Evolutionary conservation across 2,888 invertebrate genomes (phyloP).

Genomic region (Cephus spinipes): DNA sequence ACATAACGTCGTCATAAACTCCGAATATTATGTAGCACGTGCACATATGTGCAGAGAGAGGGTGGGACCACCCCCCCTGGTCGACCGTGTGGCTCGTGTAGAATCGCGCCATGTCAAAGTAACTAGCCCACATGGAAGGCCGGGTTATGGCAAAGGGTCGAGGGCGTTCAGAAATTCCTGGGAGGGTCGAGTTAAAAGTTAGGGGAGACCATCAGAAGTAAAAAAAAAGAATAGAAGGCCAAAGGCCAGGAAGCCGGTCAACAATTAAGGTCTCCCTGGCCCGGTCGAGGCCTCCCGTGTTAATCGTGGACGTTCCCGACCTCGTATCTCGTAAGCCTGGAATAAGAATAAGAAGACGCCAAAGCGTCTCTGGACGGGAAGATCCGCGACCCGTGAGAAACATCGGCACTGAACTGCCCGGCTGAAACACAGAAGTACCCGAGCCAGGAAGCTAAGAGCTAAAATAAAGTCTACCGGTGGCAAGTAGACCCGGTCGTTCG

Average conservation of each 20-base stretch:
- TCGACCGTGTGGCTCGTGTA: background rate
- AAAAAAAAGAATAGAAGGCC: background rate
- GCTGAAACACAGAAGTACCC: background rate
- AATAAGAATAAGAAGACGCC: background rate
- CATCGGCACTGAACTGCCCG: background rate
- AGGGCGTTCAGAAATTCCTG: background rate
- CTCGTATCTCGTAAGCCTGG: no score
- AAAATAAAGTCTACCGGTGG: background rate
- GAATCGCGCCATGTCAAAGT: background rate
- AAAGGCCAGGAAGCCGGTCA: background rate
- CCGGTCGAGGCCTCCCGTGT: background rate
- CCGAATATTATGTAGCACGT: conserved; percentile 9
- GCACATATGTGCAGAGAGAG: background rate
- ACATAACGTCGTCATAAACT: background rate
- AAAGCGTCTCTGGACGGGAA: background rate
- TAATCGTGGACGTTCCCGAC: background rate
- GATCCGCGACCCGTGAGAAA: background rate
- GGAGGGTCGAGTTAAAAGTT: background rate
- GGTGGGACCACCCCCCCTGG: background rate
- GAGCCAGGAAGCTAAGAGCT: background rate
- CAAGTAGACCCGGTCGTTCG: background rate
- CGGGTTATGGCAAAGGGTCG: background rate
- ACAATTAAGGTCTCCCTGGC: background rate
- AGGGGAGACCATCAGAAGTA: background rate
- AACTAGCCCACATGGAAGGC: background rate